Conservation (phyloP, 92 coral and sea anemone species). For the Bergia puertoricense region DNA sequence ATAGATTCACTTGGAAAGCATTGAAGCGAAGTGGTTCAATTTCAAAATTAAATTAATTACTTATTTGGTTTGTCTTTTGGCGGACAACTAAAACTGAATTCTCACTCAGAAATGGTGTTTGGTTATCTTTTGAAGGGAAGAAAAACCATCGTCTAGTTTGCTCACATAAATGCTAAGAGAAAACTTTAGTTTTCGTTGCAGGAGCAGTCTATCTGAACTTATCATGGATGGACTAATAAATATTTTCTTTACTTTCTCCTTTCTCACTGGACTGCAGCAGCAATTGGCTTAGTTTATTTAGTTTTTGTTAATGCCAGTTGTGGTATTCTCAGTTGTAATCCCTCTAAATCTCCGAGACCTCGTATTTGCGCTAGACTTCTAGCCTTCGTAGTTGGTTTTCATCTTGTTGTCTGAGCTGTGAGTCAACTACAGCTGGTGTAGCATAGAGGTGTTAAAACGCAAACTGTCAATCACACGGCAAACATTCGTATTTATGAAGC, state of each 20-base stretch:
- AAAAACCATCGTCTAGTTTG: background rate
- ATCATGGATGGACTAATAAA: background rate
- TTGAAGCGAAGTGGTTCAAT: background rate
- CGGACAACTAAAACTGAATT: background rate
- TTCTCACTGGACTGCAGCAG: background rate
- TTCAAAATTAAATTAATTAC: background rate
- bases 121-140: background rate
- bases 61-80: background rate
- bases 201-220: background rate
- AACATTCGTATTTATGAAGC: slow-evolving; percentile 18
- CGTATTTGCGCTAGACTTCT: background rate
- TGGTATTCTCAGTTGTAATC: background rate
- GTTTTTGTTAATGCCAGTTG: background rate
- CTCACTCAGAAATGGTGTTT: background rate
- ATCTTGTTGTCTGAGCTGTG: background rate
- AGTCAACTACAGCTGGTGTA: background rate
- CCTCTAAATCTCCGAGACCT: background rate
- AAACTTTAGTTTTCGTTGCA: background rate
- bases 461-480: slow-evolving; percentile 18
- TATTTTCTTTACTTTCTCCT: background rate
- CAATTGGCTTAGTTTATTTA: background rate
- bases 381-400: background rate
- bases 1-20: background rate
- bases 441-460: background rate
- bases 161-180: background rate